phyloP scores from a whole-genome alignment of 2,113 vertebrate species.

The Elephantulus edwardii region DNA sequence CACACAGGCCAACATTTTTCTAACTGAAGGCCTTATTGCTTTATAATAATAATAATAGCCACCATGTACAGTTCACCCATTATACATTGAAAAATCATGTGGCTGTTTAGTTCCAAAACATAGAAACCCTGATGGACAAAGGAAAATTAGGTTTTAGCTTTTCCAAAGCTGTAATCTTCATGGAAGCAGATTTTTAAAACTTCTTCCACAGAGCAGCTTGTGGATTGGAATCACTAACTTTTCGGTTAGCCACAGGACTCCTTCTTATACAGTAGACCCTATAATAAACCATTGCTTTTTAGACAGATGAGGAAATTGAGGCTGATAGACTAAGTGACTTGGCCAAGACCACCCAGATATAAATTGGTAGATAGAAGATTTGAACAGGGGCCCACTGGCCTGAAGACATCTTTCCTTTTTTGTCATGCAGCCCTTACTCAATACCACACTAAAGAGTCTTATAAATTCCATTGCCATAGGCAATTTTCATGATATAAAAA shows the following conservation, averaged over 20 bases:
- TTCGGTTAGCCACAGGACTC: background rate
- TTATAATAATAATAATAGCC: slow-evolving; percentile 5
- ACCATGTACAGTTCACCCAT: background rate
- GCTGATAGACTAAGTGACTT: slow-evolving; percentile 31
- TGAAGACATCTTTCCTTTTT: slow-evolving; percentile 15
- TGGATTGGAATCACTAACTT: background rate
- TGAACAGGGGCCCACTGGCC: slow-evolving; percentile 27
- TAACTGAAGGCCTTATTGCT: slow-evolving; percentile 61
- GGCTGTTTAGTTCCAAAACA: background rate
- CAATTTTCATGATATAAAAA: slow-evolving; percentile 42
- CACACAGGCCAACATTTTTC: slow-evolving; percentile 39
- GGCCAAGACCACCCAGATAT: slow-evolving; percentile 52
- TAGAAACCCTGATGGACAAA: background rate
- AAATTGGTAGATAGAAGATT: background rate
- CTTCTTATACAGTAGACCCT: slow-evolving; percentile 1
- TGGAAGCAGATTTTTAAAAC: background rate
- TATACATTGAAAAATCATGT: background rate
- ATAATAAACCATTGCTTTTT: slow-evolving; percentile 58
- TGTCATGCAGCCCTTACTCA: slow-evolving; percentile 23
- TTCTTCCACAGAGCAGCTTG: background rate
- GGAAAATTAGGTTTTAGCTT: background rate
- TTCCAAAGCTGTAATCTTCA: background rate
- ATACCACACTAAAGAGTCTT: slow-evolving; percentile 7
- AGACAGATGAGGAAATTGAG: slow-evolving; percentile 58
- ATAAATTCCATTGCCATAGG: slow-evolving; percentile 31